A percentile compares a stretch with the other conserved stretches of the same genome.
These are phyloP conservation scores for Diplogasteroides magnus DNA, from an alignment of 1,140 invertebrate species.

Conservation along the genomic window DNA sequence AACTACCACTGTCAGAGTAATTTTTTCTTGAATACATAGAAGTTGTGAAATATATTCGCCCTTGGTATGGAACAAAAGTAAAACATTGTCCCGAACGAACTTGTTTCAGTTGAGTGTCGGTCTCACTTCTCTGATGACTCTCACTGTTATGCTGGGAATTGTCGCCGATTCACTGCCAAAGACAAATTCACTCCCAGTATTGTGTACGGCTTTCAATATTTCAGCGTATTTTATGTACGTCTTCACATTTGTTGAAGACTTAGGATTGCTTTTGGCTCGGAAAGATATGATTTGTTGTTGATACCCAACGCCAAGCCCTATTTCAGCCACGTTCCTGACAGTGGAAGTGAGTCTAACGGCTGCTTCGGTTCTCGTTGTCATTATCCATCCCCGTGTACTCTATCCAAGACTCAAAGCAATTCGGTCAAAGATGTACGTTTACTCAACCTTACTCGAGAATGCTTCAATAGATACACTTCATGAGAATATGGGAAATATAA, in stretches of 20 bases:
- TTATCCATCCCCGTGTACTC: neutral
- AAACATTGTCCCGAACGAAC: too few relatives aligned
- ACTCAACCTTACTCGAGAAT: too few relatives aligned
- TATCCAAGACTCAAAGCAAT: neutral
- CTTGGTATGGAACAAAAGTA: too few relatives aligned
- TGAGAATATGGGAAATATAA: too few relatives aligned
- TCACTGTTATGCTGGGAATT: neutral
- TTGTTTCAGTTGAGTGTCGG: neutral
- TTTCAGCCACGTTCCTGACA: neutral
- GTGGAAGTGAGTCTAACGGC: neutral
- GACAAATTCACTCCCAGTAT: neutral
- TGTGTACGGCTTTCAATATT: too few relatives aligned
- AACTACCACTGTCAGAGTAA: too few relatives aligned
- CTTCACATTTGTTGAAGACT: too few relatives aligned
- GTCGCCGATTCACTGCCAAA: neutral
- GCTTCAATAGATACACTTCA: too few relatives aligned
- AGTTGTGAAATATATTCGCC: too few relatives aligned
- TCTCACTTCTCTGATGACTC: slow-evolving; percentile 1
- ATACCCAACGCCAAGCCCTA: too few relatives aligned
- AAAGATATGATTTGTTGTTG: neutral
- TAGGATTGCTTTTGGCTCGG: neutral
- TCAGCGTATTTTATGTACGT: too few relatives aligned
- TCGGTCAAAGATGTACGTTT: neutral
- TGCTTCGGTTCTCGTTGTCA: neutral
- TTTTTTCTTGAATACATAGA: too few relatives aligned